phyloP scores from a whole-genome alignment of 2,113 vertebrate species.

The Gnathonemus longibarbis region DNA sequence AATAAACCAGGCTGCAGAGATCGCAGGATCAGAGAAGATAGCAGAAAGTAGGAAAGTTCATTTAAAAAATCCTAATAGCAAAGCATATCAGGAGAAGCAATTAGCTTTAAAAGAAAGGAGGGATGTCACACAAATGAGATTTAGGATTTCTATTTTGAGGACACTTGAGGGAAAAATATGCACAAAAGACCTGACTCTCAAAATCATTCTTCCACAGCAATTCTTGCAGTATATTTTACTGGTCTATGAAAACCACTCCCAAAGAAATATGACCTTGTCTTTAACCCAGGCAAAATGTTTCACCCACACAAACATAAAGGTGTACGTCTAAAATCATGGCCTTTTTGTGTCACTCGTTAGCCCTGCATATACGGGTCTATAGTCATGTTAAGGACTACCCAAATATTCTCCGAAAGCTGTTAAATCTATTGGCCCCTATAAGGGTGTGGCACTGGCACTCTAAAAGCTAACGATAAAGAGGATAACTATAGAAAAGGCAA shows the following conservation, averaged over 20 bases:
- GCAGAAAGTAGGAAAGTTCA: constrained; percentile 4
- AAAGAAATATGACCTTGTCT: background rate
- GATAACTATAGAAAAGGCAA: background rate
- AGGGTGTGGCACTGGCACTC: background rate
- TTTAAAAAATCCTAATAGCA: constrained; percentile 1
- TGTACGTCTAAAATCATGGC: background rate
- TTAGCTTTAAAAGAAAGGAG: background rate
- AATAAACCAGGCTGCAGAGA: constrained; percentile 12
- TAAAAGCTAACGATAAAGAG: background rate
- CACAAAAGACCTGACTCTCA: background rate
- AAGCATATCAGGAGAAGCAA: background rate
- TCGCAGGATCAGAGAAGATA: background rate
- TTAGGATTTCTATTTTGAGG: constrained; percentile 16
- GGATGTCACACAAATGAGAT: background rate
- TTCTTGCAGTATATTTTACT: background rate
- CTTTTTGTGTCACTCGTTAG: background rate
- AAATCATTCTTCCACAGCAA: background rate
- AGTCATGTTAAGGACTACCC: background rate
- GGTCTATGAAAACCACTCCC: background rate
- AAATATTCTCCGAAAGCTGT: background rate
- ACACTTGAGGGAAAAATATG: constrained; percentile 18
- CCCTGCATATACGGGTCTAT: background rate
- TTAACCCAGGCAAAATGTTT: background rate
- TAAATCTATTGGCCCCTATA: background rate
- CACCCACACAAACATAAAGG: background rate